phyloP scores from a whole-genome alignment of 1,140 invertebrate species.

The Vanessa tameamea region DNA sequence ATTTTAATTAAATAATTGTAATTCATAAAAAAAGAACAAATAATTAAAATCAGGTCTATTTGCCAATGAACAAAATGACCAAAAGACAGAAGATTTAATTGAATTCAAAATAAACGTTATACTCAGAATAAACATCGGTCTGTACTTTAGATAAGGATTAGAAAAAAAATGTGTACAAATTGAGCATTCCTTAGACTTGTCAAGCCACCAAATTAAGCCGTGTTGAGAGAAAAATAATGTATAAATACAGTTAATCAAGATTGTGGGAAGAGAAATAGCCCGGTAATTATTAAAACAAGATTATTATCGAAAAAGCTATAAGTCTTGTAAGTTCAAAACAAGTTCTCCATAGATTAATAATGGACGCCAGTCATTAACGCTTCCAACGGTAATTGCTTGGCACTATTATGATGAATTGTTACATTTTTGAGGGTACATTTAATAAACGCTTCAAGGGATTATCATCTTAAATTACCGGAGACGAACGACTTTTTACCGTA shows the following conservation, averaged over 20 bases:
- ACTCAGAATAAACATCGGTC: slow-evolving; percentile 44
- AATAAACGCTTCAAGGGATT: slow-evolving; percentile 63
- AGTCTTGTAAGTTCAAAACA: slow-evolving; percentile 69
- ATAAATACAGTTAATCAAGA: slow-evolving; percentile 73
- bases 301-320: slow-evolving; percentile 74
- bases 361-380: slow-evolving; percentile 72
- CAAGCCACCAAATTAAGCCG: slow-evolving; percentile 65
- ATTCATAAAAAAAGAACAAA: too few species aligned
- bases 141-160: slow-evolving; percentile 19
- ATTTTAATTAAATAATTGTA: too few species aligned
- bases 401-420: slow-evolving; percentile 78
- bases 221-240: slow-evolving; percentile 63
- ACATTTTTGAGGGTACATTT: slow-evolving; percentile 51
- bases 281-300: slow-evolving; percentile 78
- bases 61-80: too few species aligned
- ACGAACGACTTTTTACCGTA: slow-evolving; percentile 35
- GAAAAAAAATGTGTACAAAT: slow-evolving; percentile 58
- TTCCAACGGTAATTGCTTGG: slow-evolving; percentile 75
- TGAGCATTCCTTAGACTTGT: slow-evolving; percentile 67
- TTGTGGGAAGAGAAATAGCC: slow-evolving; percentile 73
- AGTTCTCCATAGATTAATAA: slow-evolving; percentile 72
- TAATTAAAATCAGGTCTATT: too few species aligned
- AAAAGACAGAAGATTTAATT: background rate
- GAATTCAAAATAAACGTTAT: background rate
- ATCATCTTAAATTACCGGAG: slow-evolving; percentile 41